Conservation (phyloP, 2,113 vertebrate species). For the Sialia sialis region DNA sequence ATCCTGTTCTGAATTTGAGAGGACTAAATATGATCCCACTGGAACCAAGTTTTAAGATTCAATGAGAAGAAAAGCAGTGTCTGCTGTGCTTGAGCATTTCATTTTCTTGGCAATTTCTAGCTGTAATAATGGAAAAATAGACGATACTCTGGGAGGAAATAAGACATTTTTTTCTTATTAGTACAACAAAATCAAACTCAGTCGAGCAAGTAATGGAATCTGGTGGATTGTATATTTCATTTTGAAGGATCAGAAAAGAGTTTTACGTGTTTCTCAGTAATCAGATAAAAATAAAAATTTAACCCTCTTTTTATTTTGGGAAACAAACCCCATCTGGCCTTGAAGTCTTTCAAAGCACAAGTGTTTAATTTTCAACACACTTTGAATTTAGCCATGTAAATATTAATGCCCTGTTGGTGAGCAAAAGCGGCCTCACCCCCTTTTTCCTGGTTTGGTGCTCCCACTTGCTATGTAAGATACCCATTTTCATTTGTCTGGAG, state of each 20-base stretch:
- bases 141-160: neutral
- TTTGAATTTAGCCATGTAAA: neutral
- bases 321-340: neutral
- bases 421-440: rapidly evolving
- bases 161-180: neutral
- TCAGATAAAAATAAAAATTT: neutral
- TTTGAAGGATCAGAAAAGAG: neutral
- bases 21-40: neutral
- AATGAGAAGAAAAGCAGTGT: neutral
- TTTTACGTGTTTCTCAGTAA: neutral
- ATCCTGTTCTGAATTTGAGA: neutral
- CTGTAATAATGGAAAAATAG: constrained; percentile 19
- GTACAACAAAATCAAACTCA: neutral
- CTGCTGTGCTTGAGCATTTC: neutral
- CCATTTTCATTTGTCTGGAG: neutral
- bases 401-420: neutral
- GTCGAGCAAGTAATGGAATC: neutral
- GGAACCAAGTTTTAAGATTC: neutral
- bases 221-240: neutral
- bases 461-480: neutral
- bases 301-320: neutral
- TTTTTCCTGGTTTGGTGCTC: neutral
- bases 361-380: neutral
- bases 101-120: constrained; percentile 11
- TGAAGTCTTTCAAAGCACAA: neutral